A percentile compares a stretch with the other conserved stretches of the same genome.
phyloP scores from a whole-genome alignment of 2,888 invertebrate genomes.

The Norana najaformis region DNA sequence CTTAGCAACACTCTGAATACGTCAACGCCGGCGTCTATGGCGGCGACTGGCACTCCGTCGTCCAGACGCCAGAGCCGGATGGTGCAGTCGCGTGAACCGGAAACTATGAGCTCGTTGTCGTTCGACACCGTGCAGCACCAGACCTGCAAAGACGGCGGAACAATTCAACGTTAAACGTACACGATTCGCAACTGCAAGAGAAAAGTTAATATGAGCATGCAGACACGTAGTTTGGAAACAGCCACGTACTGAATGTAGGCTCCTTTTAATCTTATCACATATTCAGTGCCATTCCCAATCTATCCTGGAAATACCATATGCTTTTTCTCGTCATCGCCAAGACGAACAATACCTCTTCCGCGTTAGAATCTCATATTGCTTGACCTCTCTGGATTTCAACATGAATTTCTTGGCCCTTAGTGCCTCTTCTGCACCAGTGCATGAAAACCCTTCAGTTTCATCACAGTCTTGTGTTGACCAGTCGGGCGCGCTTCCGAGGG shows the following conservation, averaged over 20 bases:
- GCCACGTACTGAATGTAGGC: neutral
- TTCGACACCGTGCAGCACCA: constrained; percentile 59
- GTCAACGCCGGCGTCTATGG: constrained; percentile 60
- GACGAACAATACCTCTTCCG: neutral
- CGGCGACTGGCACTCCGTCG: constrained; percentile 57
- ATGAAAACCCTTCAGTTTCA: neutral
- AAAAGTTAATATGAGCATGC: neutral
- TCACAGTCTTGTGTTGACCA: too few species aligned
- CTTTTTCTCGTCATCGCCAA: neutral
- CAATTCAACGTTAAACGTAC: neutral
- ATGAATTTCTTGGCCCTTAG: neutral
- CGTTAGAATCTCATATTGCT: neutral
- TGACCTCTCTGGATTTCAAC: too few species aligned
- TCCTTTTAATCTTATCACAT: neutral
- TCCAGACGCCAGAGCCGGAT: constrained; percentile 61
- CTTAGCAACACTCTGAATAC: constrained; percentile 61
- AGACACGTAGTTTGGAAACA: neutral
- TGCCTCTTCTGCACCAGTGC: neutral
- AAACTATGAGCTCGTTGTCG: constrained; percentile 61
- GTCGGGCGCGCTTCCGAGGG: neutral
- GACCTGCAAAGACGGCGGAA: constrained; percentile 50
- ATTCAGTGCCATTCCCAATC: neutral
- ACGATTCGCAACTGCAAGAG: too few species aligned
- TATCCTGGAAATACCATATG: neutral
- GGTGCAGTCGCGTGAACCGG: constrained; percentile 61